Base-by-base conservation (phyloP, 2,113 vertebrate species). In the Pantherophis guttatus region DNA sequence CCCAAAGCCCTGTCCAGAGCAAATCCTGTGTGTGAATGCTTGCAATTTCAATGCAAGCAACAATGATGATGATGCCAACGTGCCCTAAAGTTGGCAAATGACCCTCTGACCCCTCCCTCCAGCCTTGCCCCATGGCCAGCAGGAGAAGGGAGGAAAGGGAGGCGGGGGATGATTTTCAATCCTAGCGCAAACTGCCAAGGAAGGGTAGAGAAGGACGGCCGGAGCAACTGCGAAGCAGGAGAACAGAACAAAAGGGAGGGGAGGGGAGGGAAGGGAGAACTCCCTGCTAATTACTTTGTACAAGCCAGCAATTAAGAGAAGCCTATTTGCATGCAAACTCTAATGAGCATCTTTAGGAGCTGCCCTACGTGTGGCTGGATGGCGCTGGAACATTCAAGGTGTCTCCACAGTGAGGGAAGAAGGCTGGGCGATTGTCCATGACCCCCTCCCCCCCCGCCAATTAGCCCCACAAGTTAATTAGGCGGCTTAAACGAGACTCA, bases 271-370 rank as follows among this genome's bases (percentile, higher is more conserved):
- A 17, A 3, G 70, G 7, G 33, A 21, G 70, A 81, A 81, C 15
- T 88, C 23, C 29, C 29, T 24, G 15, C 55, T 91, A 95, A 96
- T 96, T 96, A 96, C 96, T 97, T 96, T 96, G 96, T 96, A 95
- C 96, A 96, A 96, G 97, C 96, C 93, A 96, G 95, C 97, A 97
- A 97, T 97, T 97, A 96, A 92, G 96, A 96, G 95, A 94, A 93
- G 93, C 95, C 1, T 96, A 97, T 97, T 97, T 96, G 97, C 95
- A 95, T 96, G 96, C 96, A 96, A 96, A 96, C 94, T 95, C 96
- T 96, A 96, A 96, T 96, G 97, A 98, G 96, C 93, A 94, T 95
- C 97, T 97, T 97, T 97, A 96, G 62, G 97, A 97, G 96, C 94
- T 91, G 96, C 96, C 96, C 95, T 96, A 94, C 86, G 93, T 92